Evolutionary conservation across 2,888 invertebrate genomes (phyloP).

Genomic region (Blastobasis lacticolella): DNA sequence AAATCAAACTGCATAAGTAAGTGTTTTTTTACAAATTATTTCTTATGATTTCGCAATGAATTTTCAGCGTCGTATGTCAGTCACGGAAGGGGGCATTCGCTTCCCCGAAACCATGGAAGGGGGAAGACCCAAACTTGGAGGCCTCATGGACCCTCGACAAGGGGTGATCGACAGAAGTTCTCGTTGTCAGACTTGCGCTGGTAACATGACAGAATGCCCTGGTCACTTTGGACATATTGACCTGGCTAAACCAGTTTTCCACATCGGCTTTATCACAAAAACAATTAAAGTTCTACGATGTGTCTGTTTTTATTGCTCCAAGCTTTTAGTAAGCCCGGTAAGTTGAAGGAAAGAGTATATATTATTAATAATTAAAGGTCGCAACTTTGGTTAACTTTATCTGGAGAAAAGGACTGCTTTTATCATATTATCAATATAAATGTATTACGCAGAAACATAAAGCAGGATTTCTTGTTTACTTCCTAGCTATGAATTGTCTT

Average conservation of each 20-base stretch:
- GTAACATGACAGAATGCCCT: constrained; percentile 98
- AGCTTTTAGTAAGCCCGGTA: constrained; percentile 94
- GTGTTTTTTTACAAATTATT: not conserved
- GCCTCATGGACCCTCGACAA: constrained; percentile 99
- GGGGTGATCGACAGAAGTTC: constrained; percentile 97
- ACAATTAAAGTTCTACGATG: constrained; percentile 98
- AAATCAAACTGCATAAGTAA: no score
- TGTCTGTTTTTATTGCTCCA: constrained; percentile 99
- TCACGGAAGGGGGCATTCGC: constrained; percentile 96
- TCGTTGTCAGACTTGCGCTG: constrained; percentile 96
- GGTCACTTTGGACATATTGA: constrained; percentile 99
- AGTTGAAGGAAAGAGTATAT: constrained; percentile 49
- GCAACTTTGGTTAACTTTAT: no score
- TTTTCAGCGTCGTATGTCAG: constrained; percentile 95
- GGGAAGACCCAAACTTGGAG: constrained; percentile 97
- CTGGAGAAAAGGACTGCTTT: no score
- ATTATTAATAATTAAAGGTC: not conserved
- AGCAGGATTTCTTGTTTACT: no score
- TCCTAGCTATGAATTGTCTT: no score
- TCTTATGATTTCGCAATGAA: not conserved
- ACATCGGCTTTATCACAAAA: constrained; percentile 98
- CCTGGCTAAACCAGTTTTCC: constrained; percentile 98
- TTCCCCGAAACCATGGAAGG: constrained; percentile 99
- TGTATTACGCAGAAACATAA: no score
- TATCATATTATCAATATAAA: no score